Base-by-base conservation (phyloP, 2,888 invertebrate genomes). In the Acronicta psi region DNA sequence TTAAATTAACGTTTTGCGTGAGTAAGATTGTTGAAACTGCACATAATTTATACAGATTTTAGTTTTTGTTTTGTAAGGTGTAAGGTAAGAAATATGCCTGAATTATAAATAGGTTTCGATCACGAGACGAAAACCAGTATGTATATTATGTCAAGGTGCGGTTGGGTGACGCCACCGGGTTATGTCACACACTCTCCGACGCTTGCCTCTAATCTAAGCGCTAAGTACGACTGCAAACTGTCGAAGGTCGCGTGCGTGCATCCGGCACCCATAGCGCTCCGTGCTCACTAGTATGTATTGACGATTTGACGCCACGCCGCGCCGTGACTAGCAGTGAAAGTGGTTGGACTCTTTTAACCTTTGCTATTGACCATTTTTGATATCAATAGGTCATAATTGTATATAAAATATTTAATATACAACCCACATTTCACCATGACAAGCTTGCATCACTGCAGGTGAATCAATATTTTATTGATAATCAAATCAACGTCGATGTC, bases 181-280 rank as follows among this genome's bases (percentile, higher is more conserved):
- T 92, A 91, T 91, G 90, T 92, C 91, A 92, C 91, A 90, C 83
- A 85, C 83, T 84, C 82, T 86, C 82, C 80, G 81, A 73, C 78
- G 80, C 79, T 82, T 76, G 81, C 75, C 70, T 84, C 82, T 82
- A 86, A 87, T 84, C 85, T 88, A 85, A 79, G 69, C 88, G 90
- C 80, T 91, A 93, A 93, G 85, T 87, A 80, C 76, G 75, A 83
- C 62, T 68, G 69, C 83, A 90, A 85, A 90, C 86, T 62, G 78
- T 55, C 69, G 89, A 93, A 93, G 93, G 92, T 90, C 91, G 86
- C 76, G 63, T 85, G 86, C 76, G 62, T 85, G 88, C 79, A 90
- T 91, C 90, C 89, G 90, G 85, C 79, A 83, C 55, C 67, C 69
- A 50, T 56, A 56, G 44, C 40, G 38, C 42, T 53, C 38, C 57